Conservation (phyloP, 2,888 invertebrate genomes). For the Chymomyza fuscimana region DNA sequence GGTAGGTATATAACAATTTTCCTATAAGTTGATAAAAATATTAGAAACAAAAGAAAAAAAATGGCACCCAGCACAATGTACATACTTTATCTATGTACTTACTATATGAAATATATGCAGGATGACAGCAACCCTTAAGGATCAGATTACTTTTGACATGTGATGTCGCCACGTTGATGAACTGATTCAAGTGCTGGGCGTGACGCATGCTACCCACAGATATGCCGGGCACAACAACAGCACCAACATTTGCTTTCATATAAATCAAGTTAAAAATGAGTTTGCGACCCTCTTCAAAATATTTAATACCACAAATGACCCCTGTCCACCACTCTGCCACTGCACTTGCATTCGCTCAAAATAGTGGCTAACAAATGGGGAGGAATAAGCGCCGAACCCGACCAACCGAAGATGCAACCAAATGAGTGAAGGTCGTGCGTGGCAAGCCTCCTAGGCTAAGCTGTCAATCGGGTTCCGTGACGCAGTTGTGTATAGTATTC, state of each 20-base stretch:
- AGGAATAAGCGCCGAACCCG: slow-evolving; percentile 18
- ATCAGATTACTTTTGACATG: slow-evolving; percentile 14
- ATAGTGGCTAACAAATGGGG: slow-evolving; percentile 41
- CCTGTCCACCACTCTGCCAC: slow-evolving; percentile 63
- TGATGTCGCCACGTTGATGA: slow-evolving; percentile 26
- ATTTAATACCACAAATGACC: slow-evolving; percentile 78
- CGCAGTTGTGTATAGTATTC: slow-evolving; percentile 38
- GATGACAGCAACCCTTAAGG: not conserved
- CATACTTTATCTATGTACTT: not conserved
- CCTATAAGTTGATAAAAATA: not conserved
- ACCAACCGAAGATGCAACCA: not conserved
- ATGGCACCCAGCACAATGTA: not conserved
- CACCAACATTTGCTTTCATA: slow-evolving; percentile 36
- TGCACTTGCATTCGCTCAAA: slow-evolving; percentile 42
- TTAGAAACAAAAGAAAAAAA: not conserved
- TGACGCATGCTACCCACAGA: slow-evolving; percentile 55
- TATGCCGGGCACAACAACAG: slow-evolving; percentile 6
- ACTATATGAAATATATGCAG: not conserved
- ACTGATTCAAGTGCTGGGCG: slow-evolving; percentile 56
- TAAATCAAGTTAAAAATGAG: slow-evolving; percentile 66
- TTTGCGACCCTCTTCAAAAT: slow-evolving; percentile 76
- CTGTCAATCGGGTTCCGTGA: slow-evolving; percentile 61
- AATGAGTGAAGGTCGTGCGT: not conserved
- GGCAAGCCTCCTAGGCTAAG: slow-evolving; percentile 33
- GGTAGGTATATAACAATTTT: not conserved